A percentile compares a stretch with the other conserved stretches of the same genome.
phyloP scores from a whole-genome alignment of 2,797 vertebrate genomes.

The Rhynchonycteris naso region DNA sequence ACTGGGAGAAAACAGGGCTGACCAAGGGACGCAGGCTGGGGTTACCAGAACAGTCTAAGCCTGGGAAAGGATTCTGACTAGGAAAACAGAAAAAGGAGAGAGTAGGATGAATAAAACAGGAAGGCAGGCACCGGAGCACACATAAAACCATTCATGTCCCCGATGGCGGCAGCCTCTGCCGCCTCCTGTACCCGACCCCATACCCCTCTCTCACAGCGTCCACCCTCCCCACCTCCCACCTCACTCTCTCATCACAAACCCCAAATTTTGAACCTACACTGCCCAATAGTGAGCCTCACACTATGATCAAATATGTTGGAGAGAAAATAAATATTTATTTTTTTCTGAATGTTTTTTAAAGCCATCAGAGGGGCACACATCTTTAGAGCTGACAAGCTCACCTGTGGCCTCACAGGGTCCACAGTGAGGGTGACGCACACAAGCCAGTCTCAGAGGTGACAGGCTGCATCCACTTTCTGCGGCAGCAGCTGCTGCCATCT shows the following conservation, averaged over 20 bases:
- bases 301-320: neutral
- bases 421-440: neutral
- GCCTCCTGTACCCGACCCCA: neutral
- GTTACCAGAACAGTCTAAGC: neutral
- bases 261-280: neutral
- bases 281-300: neutral
- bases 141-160: neutral
- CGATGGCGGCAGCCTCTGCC: neutral
- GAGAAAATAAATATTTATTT: neutral
- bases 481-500: constrained; percentile 18
- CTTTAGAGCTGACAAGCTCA: neutral
- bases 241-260: neutral
- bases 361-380: neutral
- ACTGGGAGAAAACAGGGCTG: neutral
- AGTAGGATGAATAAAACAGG: neutral
- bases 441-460: neutral
- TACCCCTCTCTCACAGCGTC: neutral
- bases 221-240: neutral
- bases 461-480: constrained; percentile 69
- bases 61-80: neutral
- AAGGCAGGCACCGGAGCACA: neutral
- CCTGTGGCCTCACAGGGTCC: neutral
- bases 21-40: neutral
- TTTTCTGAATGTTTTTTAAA: constrained; percentile 13
- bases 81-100: neutral